These are phyloP conservation scores for Romanogobio albipinnatus DNA, from an alignment of 2,113 vertebrate species.

Conservation along the genomic window DNA sequence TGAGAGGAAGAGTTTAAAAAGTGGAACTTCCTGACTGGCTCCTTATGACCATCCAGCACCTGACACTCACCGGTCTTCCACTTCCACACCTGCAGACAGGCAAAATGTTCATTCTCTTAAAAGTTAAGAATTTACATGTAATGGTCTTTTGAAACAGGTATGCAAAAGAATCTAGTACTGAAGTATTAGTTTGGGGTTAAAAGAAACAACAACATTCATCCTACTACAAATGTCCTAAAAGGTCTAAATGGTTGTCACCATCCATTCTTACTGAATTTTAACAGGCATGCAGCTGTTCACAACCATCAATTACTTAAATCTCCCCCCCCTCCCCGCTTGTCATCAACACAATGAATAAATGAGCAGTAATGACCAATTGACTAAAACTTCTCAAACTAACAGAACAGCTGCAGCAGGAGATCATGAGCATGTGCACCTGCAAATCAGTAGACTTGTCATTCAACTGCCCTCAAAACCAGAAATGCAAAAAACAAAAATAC, in stretches of 20 bases:
- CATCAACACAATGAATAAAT: background rate
- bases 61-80: conserved; percentile 79
- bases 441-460: background rate
- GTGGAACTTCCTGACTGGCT: conserved; percentile 86
- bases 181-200: background rate
- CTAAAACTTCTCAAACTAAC: background rate
- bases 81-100: conserved; percentile 83
- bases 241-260: background rate
- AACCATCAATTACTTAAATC: background rate
- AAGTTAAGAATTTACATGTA: background rate
- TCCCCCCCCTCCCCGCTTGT: too few species aligned
- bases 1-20: conserved; percentile 74
- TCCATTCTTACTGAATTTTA: background rate
- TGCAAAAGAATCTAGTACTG: background rate
- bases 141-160: background rate
- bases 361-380: background rate
- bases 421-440: background rate
- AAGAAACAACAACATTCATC: background rate
- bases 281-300: background rate
- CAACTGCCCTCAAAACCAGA: background rate
- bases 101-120: background rate
- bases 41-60: conserved; percentile 84
- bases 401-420: conserved; percentile 7
- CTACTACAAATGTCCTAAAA: background rate
- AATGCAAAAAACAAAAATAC: background rate